A percentile compares a stretch with the other conserved stretches of the same genome.
Conservation (phyloP, 2,888 invertebrate genomes). For the Nephrotoma guestfalica region DNA sequence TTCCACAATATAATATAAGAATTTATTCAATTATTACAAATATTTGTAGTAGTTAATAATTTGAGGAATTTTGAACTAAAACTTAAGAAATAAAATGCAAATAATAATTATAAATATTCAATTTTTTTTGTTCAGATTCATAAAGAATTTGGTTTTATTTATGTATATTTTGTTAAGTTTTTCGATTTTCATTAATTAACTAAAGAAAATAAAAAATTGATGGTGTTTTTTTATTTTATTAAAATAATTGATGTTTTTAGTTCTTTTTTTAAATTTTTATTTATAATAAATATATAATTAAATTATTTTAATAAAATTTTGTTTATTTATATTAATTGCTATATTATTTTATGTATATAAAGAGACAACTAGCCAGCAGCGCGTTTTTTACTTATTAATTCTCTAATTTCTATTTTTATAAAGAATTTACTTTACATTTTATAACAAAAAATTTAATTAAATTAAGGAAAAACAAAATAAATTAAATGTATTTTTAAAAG, state of each 20-base stretch:
- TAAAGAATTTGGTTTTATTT: background rate
- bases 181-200: background rate
- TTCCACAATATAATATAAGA: background rate
- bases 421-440: background rate
- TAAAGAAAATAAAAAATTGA: background rate
- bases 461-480: background rate
- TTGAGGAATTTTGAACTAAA: background rate
- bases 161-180: background rate
- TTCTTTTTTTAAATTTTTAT: background rate
- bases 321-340: background rate
- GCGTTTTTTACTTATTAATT: background rate
- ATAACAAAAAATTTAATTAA: background rate
- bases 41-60: background rate
- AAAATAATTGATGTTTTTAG: background rate
- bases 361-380: background rate
- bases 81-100: background rate
- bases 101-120: background rate
- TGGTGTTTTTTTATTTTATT: background rate
- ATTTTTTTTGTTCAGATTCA: background rate
- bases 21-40: too few species aligned
- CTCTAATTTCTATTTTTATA: background rate
- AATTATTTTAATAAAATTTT: background rate
- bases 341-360: background rate
- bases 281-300: background rate
- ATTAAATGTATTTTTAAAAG: background rate